phyloP scores from a whole-genome alignment of 2,113 vertebrate species.

The Chaenogobius annularis region DNA sequence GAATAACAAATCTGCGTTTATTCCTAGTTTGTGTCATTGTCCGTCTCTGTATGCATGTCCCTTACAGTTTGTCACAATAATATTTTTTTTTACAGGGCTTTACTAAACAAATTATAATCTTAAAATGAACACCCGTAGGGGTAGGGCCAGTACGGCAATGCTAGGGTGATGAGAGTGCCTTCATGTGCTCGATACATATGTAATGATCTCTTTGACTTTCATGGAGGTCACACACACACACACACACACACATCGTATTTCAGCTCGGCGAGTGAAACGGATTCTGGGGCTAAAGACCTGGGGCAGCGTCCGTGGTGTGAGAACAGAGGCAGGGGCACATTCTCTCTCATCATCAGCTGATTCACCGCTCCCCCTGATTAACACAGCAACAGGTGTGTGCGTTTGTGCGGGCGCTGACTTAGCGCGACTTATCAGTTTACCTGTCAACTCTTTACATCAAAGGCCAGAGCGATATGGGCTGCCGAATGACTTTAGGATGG shows the following conservation, averaged over 20 bases:
- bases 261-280: slow-evolving; percentile 45
- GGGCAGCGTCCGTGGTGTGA: slow-evolving; percentile 25
- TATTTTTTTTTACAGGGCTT: too few relatives aligned
- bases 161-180: background rate
- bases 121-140: too few relatives aligned
- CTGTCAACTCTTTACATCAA: slow-evolving; percentile 43
- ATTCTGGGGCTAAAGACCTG: slow-evolving; percentile 52
- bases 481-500: slow-evolving; percentile 17
- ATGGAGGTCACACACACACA: slow-evolving; percentile 39
- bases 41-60: too few relatives aligned
- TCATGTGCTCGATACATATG: slow-evolving; percentile 13
- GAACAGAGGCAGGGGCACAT: slow-evolving; percentile 31
- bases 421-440: slow-evolving; percentile 27
- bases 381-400: slow-evolving; percentile 3
- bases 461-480: slow-evolving; percentile 20
- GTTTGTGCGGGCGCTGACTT: slow-evolving; percentile 3
- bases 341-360: slow-evolving; percentile 19
- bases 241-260: slow-evolving; percentile 46
- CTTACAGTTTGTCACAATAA: too few relatives aligned
- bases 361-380: background rate
- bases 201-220: slow-evolving; percentile 62
- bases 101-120: too few relatives aligned
- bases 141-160: background rate
- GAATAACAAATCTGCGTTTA: too few relatives aligned
- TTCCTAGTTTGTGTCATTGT: too few relatives aligned